Evolutionary conservation across 2,888 invertebrate genomes (phyloP).

Genomic region (Himalopsyche kuldschensis): DNA sequence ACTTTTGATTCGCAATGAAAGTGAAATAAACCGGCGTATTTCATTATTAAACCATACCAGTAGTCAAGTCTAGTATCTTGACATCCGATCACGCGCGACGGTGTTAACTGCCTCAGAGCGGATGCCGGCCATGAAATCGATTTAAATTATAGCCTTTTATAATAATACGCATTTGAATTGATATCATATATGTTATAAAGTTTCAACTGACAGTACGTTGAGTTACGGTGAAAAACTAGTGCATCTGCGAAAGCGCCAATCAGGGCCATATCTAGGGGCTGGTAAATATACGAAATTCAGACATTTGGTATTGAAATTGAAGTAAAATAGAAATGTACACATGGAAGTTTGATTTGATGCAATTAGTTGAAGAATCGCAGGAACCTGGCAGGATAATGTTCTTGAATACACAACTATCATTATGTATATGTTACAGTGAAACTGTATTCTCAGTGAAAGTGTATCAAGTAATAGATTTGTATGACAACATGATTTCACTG

Average conservation of each 20-base stretch:
- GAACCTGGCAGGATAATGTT: too few species aligned
- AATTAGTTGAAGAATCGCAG: too few species aligned
- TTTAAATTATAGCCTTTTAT: background rate
- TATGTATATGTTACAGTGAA: too few species aligned
- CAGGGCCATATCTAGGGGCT: too few species aligned
- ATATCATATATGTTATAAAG: background rate
- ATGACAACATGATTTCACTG: too few species aligned
- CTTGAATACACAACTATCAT: too few species aligned
- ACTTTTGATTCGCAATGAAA: background rate
- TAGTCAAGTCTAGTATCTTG: background rate
- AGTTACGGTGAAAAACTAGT: background rate
- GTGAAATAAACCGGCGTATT: background rate
- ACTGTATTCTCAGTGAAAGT: too few species aligned
- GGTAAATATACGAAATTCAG: too few species aligned
- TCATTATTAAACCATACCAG: background rate
- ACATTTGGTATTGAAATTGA: too few species aligned
- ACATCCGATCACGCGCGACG: background rate
- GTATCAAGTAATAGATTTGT: too few species aligned
- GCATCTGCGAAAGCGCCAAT: background rate
- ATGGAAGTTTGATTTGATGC: too few species aligned
- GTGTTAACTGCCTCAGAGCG: background rate
- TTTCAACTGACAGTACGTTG: background rate
- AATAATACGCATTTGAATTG: background rate
- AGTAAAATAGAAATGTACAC: too few species aligned
- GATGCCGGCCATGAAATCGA: background rate